Percentiles rank a stretch among this genome's conserved stretches.
These are phyloP conservation scores for Hipparchia sbordonii DNA, from an alignment of 2,888 invertebrate genomes.

Conservation along the genomic window DNA sequence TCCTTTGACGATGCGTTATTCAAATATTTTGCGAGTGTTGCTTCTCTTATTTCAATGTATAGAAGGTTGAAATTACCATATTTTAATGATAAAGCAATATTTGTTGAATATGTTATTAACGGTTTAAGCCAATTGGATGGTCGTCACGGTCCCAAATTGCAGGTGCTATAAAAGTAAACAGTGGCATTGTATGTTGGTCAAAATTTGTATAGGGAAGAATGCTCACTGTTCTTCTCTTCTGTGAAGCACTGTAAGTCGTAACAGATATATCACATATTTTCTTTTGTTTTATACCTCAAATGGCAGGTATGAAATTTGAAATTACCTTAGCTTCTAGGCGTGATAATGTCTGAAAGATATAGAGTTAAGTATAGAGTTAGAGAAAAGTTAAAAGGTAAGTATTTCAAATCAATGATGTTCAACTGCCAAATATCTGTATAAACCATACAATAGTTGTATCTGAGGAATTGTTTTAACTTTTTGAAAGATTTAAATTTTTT, in stretches of 20 bases:
- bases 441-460: no score
- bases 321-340: background rate
- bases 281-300: no score
- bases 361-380: no score
- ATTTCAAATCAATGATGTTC: no score
- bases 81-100: background rate
- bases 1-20: constrained; percentile 15
- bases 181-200: constrained; percentile 18
- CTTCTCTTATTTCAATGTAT: background rate
- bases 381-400: no score
- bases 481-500: no score
- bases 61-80: background rate
- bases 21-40: background rate
- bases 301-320: background rate
- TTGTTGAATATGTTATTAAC: constrained; percentile 28
- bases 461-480: no score
- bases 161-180: constrained; percentile 33
- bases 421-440: no score
- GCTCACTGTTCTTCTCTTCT: background rate
- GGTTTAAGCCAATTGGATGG: constrained; percentile 29
- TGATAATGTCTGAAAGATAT: no score
- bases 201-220: constrained; percentile 2
- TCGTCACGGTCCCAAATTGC: constrained; percentile 34
- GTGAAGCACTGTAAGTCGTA: background rate
- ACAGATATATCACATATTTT: background rate